Evolutionary conservation across 2,113 vertebrate species (phyloP).

Genomic region (Heterotilapia buettikoferi): DNA sequence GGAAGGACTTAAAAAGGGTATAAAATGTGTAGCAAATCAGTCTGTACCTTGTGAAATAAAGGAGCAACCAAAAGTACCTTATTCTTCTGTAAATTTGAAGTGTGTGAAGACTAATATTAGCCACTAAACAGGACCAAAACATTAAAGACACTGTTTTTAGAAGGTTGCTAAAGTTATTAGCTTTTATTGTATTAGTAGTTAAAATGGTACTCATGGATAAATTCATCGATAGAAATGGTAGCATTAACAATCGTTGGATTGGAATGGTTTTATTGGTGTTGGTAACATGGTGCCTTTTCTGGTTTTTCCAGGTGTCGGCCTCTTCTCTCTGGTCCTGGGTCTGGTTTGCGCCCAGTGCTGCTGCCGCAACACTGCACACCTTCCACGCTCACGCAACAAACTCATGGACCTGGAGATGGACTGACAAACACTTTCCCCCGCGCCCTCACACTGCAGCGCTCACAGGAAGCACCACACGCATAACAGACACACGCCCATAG

Average conservation of each 20-base stretch:
- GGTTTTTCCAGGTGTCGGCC: slow-evolving; percentile 68
- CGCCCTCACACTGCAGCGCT: slow-evolving; percentile 43
- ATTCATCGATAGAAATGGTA: rapidly evolving
- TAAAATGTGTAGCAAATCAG: not conserved
- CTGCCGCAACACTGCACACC: slow-evolving; percentile 82
- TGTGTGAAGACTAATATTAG: not conserved
- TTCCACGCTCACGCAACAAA: slow-evolving; percentile 77
- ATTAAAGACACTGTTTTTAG: not conserved
- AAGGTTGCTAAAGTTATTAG: not conserved
- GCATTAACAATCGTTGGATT: rapidly evolving
- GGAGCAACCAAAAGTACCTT: not conserved
- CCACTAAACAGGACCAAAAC: not conserved
- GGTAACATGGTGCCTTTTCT: not conserved
- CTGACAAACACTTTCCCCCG: slow-evolving; percentile 72
- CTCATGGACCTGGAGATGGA: slow-evolving; percentile 94
- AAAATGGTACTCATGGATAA: not conserved
- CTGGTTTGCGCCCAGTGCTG: slow-evolving; percentile 88
- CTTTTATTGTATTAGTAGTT: not conserved
- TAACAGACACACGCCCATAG: slow-evolving; percentile 27
- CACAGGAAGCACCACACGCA: slow-evolving; percentile 39
- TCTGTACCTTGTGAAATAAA: not conserved
- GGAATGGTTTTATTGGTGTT: rapidly evolving
- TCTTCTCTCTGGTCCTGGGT: slow-evolving; percentile 90
- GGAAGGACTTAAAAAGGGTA: rapidly evolving
- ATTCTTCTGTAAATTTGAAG: not conserved